Base-by-base conservation (phyloP, 1,140 invertebrate genomes). In the Anoplophora glabripennis region DNA sequence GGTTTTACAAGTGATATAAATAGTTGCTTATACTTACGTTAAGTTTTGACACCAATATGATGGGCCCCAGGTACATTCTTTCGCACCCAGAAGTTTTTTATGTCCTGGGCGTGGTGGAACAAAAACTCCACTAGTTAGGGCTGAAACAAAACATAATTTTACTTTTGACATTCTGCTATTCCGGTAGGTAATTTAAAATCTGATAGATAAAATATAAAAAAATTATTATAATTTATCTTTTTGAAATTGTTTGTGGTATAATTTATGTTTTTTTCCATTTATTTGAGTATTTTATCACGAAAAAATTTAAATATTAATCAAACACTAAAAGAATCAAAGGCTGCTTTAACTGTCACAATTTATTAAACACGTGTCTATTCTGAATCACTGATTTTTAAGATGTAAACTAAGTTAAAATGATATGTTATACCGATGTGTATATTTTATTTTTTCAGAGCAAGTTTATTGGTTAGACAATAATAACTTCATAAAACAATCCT, bases 41-140 rank as follows among this genome's bases (percentile, higher is more conserved):
- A 92, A 78, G 70, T 89, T 90, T 46, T 83, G 81, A 75, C 90
- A 93, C 90, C 90, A 93, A 65, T 87, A 92, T 0, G 83, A 80
- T n/a, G 89, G 89, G 18, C 90, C 90, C 82, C 85, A 86, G 9
- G 89, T 88, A 73, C 90, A 92, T 73, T 83, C 82, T 57, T 84
- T 80, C 7, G 78, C 66, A 11, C 87, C 87, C n/a, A 89, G 63
- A 9, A 85, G 61, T 53, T 75, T 72, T 53, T 51, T 55, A 37
- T 57, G 61, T 35, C 54, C 58, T 33, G 57, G 58, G 28, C 58
- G 59, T 3, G 55, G 62, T 12, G 62, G 62, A 3, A 64, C 61
- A 37, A 61, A 66, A 12, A 64, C 65, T n/a, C 58, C 65, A 34
- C 42, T 57, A 2, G 54, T 53, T 8, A 53, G 11, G 11, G 61